Conservation (phyloP, 2,113 vertebrate species). For the Lycocorax pyrrhopterus region DNA sequence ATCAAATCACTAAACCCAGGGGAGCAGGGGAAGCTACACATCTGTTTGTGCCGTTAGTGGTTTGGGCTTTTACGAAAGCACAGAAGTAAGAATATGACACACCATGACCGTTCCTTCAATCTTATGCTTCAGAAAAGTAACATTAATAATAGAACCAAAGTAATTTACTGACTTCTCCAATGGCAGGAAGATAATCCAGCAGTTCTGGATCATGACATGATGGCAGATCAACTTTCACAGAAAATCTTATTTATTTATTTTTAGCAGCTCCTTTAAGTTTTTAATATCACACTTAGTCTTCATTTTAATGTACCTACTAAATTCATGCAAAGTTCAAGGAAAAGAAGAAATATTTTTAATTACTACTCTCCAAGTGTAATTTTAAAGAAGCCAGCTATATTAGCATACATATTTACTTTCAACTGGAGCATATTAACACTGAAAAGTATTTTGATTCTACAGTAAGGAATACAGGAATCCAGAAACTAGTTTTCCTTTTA, state of each 20-base stretch:
- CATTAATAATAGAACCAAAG: neutral
- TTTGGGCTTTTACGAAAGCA: neutral
- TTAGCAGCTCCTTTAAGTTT: neutral
- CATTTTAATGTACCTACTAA: neutral
- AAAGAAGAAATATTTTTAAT: neutral
- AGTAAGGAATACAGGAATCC: neutral
- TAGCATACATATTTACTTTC: neutral
- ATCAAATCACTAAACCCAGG: neutral
- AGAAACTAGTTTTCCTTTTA: neutral
- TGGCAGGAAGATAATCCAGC: neutral
- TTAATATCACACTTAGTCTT: neutral
- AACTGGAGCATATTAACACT: neutral
- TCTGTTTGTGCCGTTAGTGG: neutral
- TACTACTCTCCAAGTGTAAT: neutral
- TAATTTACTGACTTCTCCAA: neutral
- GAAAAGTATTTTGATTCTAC: neutral
- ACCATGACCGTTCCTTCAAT: neutral
- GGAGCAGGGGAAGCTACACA: neutral
- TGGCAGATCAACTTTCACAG: neutral
- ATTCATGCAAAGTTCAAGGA: neutral
- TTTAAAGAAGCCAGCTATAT: neutral
- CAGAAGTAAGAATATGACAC: neutral
- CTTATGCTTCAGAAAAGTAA: neutral
- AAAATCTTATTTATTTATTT: neutral
- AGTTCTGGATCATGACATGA: neutral